These are phyloP conservation scores for Manduca sexta DNA, from an alignment of 1,140 invertebrate species.

Conservation along the genomic window DNA sequence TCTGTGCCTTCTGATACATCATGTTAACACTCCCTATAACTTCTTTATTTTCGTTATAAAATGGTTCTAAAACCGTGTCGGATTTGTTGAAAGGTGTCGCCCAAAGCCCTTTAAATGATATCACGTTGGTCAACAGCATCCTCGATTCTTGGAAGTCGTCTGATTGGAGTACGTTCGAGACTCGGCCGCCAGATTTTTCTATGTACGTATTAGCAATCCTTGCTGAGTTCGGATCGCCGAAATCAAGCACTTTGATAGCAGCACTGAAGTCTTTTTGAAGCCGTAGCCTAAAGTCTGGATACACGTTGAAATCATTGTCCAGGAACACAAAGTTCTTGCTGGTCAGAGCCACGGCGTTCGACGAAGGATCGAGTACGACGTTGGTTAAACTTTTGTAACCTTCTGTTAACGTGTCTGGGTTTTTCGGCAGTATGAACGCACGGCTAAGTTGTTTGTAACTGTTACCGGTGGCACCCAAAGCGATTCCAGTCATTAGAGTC, in stretches of 20 bases:
- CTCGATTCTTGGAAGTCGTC: conserved; percentile 74
- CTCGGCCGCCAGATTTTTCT: conserved; percentile 42
- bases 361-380: conserved; percentile 31
- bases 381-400: conserved; percentile 49
- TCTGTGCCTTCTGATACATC: conserved; percentile 74
- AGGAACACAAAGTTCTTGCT: conserved; percentile 60
- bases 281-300: conserved; percentile 26
- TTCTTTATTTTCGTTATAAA: conserved; percentile 72
- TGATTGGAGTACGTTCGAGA: conserved; percentile 52
- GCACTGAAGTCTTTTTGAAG: conserved; percentile 46
- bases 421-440: conserved; percentile 45
- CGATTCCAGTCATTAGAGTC: conserved; percentile 51
- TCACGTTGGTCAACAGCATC: conserved; percentile 83
- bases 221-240: conserved; percentile 44
- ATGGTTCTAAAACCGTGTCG: conserved; percentile 73
- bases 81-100: conserved; percentile 77
- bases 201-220: conserved; percentile 45
- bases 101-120: conserved; percentile 91
- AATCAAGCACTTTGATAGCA: conserved; percentile 43
- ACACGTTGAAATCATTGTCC: conserved; percentile 45
- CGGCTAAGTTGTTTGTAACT: conserved; percentile 32
- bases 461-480: conserved; percentile 43
- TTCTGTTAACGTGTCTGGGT: conserved; percentile 28
- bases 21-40: conserved; percentile 73
- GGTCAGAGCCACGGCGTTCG: conserved; percentile 36